Conservation (phyloP, 2,888 invertebrate genomes). For the Harpalus rufipes region DNA sequence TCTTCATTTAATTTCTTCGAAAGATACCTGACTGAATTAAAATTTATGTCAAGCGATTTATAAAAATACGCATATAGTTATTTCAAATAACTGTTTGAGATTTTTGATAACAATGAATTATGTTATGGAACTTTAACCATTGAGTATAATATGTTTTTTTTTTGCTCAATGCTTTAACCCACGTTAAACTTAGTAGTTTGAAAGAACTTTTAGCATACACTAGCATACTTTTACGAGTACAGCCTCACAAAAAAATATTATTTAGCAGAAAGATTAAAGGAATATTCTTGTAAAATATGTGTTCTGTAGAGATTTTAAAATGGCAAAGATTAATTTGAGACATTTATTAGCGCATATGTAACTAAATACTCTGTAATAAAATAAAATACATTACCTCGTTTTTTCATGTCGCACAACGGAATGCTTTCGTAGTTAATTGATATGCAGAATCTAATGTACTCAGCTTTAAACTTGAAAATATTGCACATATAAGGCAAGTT, state of each 20-base stretch:
- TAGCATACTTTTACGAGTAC: neutral
- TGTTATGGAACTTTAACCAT: neutral
- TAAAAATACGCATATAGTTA: neutral
- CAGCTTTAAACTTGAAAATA: too few relatives aligned
- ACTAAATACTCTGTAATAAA: conserved; percentile 9
- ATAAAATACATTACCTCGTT: conserved; percentile 27
- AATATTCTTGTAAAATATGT: conserved; percentile 20
- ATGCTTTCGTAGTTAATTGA: conserved; percentile 17
- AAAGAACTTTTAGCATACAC: conserved; percentile 29
- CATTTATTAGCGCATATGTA: conserved; percentile 21
- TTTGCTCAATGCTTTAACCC: neutral
- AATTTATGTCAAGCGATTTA: neutral
- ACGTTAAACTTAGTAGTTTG: conserved; percentile 13
- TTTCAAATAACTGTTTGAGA: conserved; percentile 10
- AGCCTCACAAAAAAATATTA: conserved; percentile 1
- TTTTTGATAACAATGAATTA: conserved; percentile 29
- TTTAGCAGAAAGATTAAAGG: conserved; percentile 32
- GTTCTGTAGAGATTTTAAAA: neutral
- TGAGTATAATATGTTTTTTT: too few relatives aligned
- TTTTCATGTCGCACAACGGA: conserved; percentile 14
- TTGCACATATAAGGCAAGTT: too few relatives aligned
- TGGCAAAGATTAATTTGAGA: conserved; percentile 43
- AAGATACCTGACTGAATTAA: too few relatives aligned
- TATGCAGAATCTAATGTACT: neutral
- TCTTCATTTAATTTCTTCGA: too few relatives aligned